phyloP scores from a whole-genome alignment of 2,113 vertebrate genomes.

The Bubalus kerabau region DNA sequence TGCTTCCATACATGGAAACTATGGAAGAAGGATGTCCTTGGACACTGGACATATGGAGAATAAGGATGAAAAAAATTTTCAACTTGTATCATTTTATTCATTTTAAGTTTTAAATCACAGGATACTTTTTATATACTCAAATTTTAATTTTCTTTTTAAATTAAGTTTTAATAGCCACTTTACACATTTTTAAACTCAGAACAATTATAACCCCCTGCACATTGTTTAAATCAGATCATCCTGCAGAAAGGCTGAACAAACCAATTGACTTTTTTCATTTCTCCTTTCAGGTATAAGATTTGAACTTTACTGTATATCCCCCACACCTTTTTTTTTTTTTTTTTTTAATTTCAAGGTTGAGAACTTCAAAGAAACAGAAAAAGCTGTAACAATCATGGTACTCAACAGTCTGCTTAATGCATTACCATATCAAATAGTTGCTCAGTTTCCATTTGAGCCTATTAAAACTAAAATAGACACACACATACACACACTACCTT shows the following conservation, averaged over 20 bases:
- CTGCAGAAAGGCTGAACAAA: not conserved
- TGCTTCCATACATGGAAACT: not conserved
- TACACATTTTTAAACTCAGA: not conserved
- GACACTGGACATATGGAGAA: not conserved
- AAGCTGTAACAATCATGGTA: not conserved
- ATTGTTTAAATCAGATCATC: not conserved
- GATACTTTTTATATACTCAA: not conserved
- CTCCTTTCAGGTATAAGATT: not conserved
- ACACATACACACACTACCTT: not conserved
- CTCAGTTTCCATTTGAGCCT: not conserved
- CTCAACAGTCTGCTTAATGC: not conserved
- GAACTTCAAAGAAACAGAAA: not conserved
- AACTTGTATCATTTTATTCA: not conserved
- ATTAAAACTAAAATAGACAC: not conserved
- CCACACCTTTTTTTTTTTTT: not conserved
- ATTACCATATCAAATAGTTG: not conserved
- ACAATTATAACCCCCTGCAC: not conserved
- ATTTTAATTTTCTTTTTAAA: conserved; percentile 9
- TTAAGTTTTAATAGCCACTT: not conserved
- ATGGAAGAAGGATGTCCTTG: not conserved
- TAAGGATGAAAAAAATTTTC: not conserved
- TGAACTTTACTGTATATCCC: not conserved
- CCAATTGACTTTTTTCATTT: not conserved
- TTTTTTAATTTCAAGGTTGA: not conserved
- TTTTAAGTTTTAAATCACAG: conserved; percentile 4